A percentile compares a stretch with the other conserved stretches of the same genome.
These are phyloP conservation scores for Hydra vulgaris DNA, from an alignment of 30 jellyfish, hydroid and myxozoan genomes.

Conservation along the genomic window DNA sequence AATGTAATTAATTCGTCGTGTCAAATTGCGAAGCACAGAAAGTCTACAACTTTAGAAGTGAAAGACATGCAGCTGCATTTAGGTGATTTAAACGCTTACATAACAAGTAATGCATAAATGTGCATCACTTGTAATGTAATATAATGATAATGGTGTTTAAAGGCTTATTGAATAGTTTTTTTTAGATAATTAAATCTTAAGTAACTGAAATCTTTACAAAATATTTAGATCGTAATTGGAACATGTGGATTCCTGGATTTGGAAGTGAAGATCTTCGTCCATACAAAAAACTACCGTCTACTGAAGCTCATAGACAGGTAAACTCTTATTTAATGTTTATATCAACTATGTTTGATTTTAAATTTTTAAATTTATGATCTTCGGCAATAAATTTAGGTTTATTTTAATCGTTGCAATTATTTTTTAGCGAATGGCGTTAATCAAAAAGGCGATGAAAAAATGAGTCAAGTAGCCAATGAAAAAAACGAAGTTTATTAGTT, in stretches of 20 bases:
- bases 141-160: too few species aligned
- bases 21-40: constrained; percentile 82
- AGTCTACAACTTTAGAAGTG: constrained; percentile 64
- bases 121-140: too few species aligned
- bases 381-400: neutral
- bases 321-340: neutral
- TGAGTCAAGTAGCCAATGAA: too few species aligned
- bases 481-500: neutral
- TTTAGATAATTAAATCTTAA: too few species aligned
- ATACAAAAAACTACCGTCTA: constrained; percentile 67
- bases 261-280: constrained; percentile 91
- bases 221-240: constrained; percentile 74
- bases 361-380: too few species aligned
- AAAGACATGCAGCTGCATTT: constrained; percentile 85
- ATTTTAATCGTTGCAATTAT: neutral
- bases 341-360: neutral
- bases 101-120: neutral
- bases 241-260: constrained; percentile 95
- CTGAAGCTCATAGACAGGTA: constrained; percentile 96
- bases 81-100: constrained; percentile 43
- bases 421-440: constrained; percentile 61
- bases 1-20: constrained; percentile 65
- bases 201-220: too few species aligned
- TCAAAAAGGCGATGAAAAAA: constrained; percentile 70
- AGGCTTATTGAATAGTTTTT: too few species aligned